Evolutionary conservation across 2,888 invertebrate species (phyloP), one percentile per base, ranked within the genome.

Genomic region (Heteromyza rotundicornis): DNA sequence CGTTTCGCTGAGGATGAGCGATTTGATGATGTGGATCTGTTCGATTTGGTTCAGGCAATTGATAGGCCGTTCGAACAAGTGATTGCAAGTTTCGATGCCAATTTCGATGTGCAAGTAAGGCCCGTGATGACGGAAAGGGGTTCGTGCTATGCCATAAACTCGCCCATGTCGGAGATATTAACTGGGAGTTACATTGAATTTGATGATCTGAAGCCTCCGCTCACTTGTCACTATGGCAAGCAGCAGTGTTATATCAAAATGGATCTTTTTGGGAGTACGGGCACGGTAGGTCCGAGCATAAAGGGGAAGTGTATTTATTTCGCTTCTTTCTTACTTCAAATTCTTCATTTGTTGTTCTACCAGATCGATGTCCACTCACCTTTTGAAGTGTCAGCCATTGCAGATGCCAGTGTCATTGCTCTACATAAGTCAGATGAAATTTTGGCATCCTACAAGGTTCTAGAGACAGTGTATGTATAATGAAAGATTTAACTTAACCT

Each of bases 71-170:
- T 78, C n/a, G 73, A 79, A 1, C 80, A 80, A 64, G 70, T 70
- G 3, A 68, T 79, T 17, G 73, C 68, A 44, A 78, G 75, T 22
- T 80, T 73, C 27, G 77, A 76, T 58, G 50, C 71, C 12, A 71
- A 71, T 51, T 72, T 74, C 44, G 59, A 73, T 17, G 72, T 81
- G 12, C 65, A 76, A 19, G 75, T 79, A 7, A 67, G 69, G 32
- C 68, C 74, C 0, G 84, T 88, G 1, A 86, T 90, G 84, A 89
- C 90, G 0, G 91, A 91, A 70, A 80, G 85, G 5, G 91, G 91
- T 0, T 82, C 86, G 0, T 91, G 91, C 69, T 88, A 87, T 73
- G 84, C 86, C 2, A 86, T 88, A 27, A 90, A 90, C 72, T 88
- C 89, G 0, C 78, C 82, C 32, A 75, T 82, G 70, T 73, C 79